Percentiles rank a stretch among this genome's conserved stretches.
Evolutionary conservation across 1,140 invertebrate species (phyloP).

Genomic region (Zaprionus capensis): DNA sequence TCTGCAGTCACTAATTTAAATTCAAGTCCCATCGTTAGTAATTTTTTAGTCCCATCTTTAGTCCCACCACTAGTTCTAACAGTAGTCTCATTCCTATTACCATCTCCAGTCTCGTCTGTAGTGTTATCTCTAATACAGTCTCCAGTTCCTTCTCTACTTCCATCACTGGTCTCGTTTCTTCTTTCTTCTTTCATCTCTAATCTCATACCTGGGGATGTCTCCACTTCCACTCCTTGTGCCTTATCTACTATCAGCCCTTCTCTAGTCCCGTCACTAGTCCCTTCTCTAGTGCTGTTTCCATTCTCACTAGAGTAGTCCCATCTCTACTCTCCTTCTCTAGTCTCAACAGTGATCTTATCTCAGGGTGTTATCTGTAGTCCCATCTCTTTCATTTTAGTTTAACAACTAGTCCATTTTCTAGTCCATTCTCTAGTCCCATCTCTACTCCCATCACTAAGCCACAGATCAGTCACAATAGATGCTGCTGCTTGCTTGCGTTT

Average conservation of each 20-base stretch:
- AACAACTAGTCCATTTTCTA: too few relatives aligned
- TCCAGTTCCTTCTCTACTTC: background rate
- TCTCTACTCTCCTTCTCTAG: background rate
- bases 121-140: background rate
- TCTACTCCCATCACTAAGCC: background rate
- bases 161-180: background rate
- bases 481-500: constrained; percentile 68
- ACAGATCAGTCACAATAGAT: constrained; percentile 51
- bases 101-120: background rate
- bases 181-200: background rate
- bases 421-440: background rate
- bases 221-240: background rate
- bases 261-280: background rate
- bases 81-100: background rate
- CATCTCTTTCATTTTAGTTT: too few relatives aligned
- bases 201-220: background rate
- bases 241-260: background rate
- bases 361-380: too few relatives aligned
- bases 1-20: too few relatives aligned
- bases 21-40: background rate
- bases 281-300: background rate
- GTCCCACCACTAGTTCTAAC: background rate
- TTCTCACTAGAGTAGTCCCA: background rate
- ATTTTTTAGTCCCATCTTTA: background rate
- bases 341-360: too few relatives aligned